These are phyloP conservation scores for Nyctereutes procyonoides DNA, from an alignment of 2,113 vertebrate genomes.

Conservation along the genomic window DNA sequence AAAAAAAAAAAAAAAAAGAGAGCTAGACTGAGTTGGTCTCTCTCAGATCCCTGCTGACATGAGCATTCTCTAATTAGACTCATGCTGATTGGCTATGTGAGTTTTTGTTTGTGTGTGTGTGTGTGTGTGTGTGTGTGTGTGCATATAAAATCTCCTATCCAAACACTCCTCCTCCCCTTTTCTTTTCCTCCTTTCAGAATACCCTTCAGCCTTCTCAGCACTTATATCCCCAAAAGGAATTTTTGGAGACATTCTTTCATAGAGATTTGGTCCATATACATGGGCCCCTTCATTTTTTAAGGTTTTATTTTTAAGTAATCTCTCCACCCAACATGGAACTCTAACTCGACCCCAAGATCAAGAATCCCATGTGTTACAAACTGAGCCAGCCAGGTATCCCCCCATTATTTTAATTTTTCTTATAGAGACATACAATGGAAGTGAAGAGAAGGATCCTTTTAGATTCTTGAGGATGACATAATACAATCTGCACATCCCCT, in stretches of 20 bases:
- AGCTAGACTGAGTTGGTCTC: background rate
- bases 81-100: background rate
- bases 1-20: background rate
- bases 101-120: background rate
- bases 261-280: background rate
- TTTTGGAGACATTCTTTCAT: background rate
- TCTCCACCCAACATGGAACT: background rate
- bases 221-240: background rate
- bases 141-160: background rate
- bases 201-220: background rate
- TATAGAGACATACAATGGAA: background rate
- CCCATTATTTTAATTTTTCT: background rate
- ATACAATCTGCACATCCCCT: fast-evolving
- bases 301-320: background rate
- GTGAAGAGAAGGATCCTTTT: background rate
- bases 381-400: background rate
- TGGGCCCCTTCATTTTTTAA: background rate
- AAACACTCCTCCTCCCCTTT: background rate
- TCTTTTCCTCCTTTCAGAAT: background rate
- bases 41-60: background rate
- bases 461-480: background rate
- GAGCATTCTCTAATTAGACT: background rate
- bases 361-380: background rate
- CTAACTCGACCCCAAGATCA: background rate
- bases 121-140: background rate